Conservation (phyloP, 1,140 invertebrate genomes). For the Coptotermes formosanus region DNA sequence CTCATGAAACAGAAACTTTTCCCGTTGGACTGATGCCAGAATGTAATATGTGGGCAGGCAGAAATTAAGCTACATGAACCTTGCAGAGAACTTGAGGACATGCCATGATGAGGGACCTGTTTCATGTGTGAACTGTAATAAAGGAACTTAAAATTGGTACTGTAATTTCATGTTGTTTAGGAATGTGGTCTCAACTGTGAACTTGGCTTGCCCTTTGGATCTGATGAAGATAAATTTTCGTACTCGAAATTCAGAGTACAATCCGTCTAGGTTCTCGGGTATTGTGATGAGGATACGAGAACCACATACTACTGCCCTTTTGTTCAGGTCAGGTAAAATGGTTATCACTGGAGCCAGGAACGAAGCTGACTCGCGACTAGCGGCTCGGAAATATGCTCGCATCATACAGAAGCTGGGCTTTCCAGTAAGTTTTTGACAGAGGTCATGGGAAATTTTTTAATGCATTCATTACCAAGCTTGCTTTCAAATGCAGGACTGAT, state of each 20-base stretch:
- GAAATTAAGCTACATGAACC: no score
- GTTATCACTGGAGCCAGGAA: slow-evolving; percentile 98
- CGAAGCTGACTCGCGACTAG: slow-evolving; percentile 90
- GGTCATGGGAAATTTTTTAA: no score
- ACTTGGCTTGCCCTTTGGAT: slow-evolving; percentile 82
- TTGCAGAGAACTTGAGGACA: no score
- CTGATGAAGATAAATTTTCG: slow-evolving; percentile 90
- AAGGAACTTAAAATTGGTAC: neutral
- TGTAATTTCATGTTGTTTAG: slow-evolving; percentile 51
- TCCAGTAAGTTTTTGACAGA: slow-evolving; percentile 60
- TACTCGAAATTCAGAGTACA: slow-evolving; percentile 98
- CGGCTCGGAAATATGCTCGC: slow-evolving; percentile 94
- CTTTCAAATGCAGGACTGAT: no score
- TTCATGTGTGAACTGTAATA: no score
- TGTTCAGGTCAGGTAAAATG: slow-evolving; percentile 98
- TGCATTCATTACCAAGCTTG: no score
- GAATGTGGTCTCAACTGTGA: slow-evolving; percentile 95
- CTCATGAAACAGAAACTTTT: no score
- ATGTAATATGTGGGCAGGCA: no score
- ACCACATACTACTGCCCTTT: slow-evolving; percentile 94
- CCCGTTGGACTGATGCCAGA: no score
- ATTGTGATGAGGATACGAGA: slow-evolving; percentile 98
- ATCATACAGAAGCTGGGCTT: slow-evolving; percentile 98
- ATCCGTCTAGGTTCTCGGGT: slow-evolving; percentile 96
- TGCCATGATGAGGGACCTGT: no score